Evolutionary conservation across 2,888 invertebrate genomes (phyloP), one percentile per base, ranked within the genome.

Genomic region (Pseudolycoriella hygida): DNA sequence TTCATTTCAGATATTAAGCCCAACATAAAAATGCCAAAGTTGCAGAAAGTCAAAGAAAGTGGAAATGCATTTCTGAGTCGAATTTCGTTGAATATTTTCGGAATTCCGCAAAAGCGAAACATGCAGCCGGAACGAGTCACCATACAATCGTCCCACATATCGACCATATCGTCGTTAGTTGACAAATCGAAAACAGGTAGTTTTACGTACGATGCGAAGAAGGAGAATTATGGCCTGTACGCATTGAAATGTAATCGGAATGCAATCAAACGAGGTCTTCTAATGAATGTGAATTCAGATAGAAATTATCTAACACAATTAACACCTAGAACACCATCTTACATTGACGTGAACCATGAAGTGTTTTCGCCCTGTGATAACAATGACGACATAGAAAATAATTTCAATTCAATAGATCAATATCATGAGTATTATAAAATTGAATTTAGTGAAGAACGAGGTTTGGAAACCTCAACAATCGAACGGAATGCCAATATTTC

Each of bases 161-260:
- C 43, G 40, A 51, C 52, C 12, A 49, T 52, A 37, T 51, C 52
- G 17, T 49, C 50, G 15, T 43, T 51, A 19, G 46, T 51, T 11
- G 48, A 47, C 32, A 51, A 50, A 46, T 46, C 46, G 15, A 25
- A 17, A 40, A 18, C 17, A 3, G 18, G 18, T 18, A 18, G 18
- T 18, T 18, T 18, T 10, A 3, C 40, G 18, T 40, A 40, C 18
- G 34, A 41, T 17, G 8, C 25, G 20, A 32, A 43, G 15, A 15
- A n/a, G 18, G 45, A 47, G 31, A 50, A 48, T 32, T 46, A 43
- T 20, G 48, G 48, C 12, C 39, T 48, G 31, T 48, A 48, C 44
- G 48, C 48, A 15, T 42, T 48, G 18, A 48, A 48, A 44, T 43
- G 40, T 32, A 40, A 48, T 43, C 39, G 47, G 8, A 47, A 37